Conservation (phyloP, 2,113 vertebrate species). For the Loxodonta africana region DNA sequence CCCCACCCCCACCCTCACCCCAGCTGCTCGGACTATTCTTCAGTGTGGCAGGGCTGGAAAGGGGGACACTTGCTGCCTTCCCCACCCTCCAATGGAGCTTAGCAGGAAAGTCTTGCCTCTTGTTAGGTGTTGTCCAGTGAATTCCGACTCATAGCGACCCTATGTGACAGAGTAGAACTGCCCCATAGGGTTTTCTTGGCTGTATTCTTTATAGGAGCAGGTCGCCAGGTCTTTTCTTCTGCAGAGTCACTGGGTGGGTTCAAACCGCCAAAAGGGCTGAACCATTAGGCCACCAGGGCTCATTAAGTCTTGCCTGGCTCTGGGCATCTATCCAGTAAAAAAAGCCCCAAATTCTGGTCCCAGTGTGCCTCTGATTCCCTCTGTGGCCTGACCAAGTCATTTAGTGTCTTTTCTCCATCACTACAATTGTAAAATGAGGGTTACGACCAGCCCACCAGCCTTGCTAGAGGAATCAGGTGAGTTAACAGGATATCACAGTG, state of each 20-base stretch:
- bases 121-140: not conserved
- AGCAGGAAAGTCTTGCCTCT: not conserved
- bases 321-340: not conserved
- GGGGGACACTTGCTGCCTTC: not conserved
- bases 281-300: not conserved
- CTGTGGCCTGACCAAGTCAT: not conserved
- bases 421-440: not conserved
- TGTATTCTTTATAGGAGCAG: not conserved
- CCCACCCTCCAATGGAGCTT: not conserved
- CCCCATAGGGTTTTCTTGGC: not conserved
- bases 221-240: not conserved
- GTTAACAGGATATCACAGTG: not conserved
- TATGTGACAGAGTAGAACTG: too few species aligned
- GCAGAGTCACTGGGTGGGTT: not conserved
- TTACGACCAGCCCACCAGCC: not conserved
- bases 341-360: not conserved
- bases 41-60: not conserved
- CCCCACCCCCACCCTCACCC: too few species aligned
- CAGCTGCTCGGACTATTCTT: not conserved
- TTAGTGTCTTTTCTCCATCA: not conserved
- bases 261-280: not conserved
- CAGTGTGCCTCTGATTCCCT: not conserved
- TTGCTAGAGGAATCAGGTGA: too few species aligned
- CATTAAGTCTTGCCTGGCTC: not conserved
- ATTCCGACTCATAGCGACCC: not conserved